Conservation (phyloP, 2,797 vertebrate genomes). For the Sebastes reedi region DNA sequence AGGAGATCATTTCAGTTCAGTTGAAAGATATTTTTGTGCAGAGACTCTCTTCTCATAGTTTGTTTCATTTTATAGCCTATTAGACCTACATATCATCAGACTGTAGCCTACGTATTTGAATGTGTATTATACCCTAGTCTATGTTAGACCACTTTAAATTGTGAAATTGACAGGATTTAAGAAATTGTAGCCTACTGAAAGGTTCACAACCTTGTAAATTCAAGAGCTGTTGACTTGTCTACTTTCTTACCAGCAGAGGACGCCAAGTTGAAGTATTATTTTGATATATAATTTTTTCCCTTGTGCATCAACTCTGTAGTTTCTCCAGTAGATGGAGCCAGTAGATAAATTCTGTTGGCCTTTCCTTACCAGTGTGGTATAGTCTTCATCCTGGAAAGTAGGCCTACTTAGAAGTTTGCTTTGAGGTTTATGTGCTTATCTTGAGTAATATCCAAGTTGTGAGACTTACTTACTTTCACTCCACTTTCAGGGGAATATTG, state of each 20-base stretch:
- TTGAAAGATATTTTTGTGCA: not conserved
- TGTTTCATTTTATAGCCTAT: not conserved
- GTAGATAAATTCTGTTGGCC: not conserved
- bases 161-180: not conserved
- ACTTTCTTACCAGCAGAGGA: conserved; percentile 23
- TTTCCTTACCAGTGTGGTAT: not conserved
- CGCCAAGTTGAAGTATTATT: not conserved
- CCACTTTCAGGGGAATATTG: not conserved
- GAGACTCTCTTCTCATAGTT: not conserved
- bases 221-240: not conserved
- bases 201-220: not conserved
- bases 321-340: conserved; percentile 57
- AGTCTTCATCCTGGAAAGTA: not conserved
- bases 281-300: not conserved
- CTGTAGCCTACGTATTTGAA: not conserved
- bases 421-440: not conserved
- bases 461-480: not conserved
- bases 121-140: not conserved
- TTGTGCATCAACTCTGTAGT: not conserved
- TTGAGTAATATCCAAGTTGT: not conserved
- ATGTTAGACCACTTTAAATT: not conserved
- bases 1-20: not conserved
- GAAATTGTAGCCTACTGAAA: not conserved
- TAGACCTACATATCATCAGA: not conserved
- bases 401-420: not conserved